Evolutionary conservation across 2,797 vertebrate species (phyloP), one percentile per base, ranked within the genome.

Genomic region (Anguilla megastoma): DNA sequence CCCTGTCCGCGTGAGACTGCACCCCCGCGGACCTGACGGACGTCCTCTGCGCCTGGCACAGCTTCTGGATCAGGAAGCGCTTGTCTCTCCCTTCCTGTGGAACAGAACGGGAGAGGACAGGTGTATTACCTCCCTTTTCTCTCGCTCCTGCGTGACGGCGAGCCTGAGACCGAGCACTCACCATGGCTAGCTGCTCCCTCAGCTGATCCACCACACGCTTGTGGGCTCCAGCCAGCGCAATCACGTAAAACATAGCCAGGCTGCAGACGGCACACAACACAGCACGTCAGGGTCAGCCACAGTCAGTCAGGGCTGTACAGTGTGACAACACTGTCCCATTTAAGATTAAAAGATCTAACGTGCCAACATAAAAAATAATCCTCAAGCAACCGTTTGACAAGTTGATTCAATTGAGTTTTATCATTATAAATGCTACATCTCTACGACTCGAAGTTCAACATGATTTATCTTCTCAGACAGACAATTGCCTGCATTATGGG

Each of bases 201-300:
- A 99, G 96, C 86, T 98, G 98, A 27, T 95, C 91, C 2, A 99
- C 96, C 66, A 98, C 97, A 45, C 89, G 96, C 91, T 97, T 98
- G 93, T 99, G 97, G 7, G 98, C 99, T 92, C 97, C 96, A 7
- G 98, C 97, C 84, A 99, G 92, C 1, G 99, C 99, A 0, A 99
- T 97, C 90, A 97, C 94, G 91, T 99, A 99, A 92, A 98, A 98
- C 97, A 99, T 97, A 84, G 97, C 0, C 71, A 99, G 95, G 93
- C 99, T 99, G 94, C 41, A 94, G 92, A 74, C 27, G 76, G 8
- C 82, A 18, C 45, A 60, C 33, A 8, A 66, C 0, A 79, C 2
- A 60, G 18, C 1, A 54, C 74, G 76, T 80, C 41, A 74, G 86
- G 33, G 63, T 1, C 54, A 9, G 36, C 52, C 33, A 48, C 27